A percentile compares a stretch with the other conserved stretches of the same genome.
Evolutionary conservation across 2,797 vertebrate species (phyloP).

Genomic region (Coranthus polyacanthus): DNA sequence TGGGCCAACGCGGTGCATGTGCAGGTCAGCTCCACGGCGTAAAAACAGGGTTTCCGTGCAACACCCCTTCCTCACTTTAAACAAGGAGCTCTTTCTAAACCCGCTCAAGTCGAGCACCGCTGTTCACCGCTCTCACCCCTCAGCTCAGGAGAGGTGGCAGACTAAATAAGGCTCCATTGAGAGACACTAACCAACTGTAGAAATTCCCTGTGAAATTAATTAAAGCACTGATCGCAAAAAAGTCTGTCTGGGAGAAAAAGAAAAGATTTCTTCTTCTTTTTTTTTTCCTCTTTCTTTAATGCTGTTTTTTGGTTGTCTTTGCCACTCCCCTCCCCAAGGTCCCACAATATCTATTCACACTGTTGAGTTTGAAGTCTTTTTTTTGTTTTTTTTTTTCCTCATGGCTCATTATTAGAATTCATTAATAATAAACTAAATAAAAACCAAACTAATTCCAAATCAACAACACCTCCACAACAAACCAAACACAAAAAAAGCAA

Average conservation of each 20-base stretch:
- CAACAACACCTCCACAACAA: slow-evolving; percentile 58
- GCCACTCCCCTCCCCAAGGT: slow-evolving; percentile 48
- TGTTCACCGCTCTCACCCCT: slow-evolving; percentile 35
- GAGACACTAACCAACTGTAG: slow-evolving; percentile 52
- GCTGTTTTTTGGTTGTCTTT: slow-evolving; percentile 37
- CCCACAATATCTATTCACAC: slow-evolving; percentile 16
- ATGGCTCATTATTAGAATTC: slow-evolving; percentile 45
- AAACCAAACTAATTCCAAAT: slow-evolving; percentile 53
- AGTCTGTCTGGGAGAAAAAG: slow-evolving; percentile 45
- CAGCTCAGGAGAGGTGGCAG: slow-evolving; percentile 55
- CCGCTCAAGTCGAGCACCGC: slow-evolving; percentile 26
- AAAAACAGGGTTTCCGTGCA: slow-evolving; percentile 33
- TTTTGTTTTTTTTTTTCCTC: background rate
- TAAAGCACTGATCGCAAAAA: slow-evolving; percentile 62
- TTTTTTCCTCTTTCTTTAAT: slow-evolving; percentile 6
- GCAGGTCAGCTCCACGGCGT: slow-evolving; percentile 35
- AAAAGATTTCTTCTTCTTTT: background rate
- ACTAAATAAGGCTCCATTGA: slow-evolving; percentile 61
- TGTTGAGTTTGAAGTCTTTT: slow-evolving; percentile 28
- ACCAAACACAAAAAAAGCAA: slow-evolving; percentile 39
- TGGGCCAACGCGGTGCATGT: slow-evolving; percentile 21
- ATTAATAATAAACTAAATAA: slow-evolving; percentile 54
- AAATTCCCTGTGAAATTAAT: slow-evolving; percentile 79
- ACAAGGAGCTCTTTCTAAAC: slow-evolving; percentile 70
- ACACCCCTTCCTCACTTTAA: slow-evolving; percentile 32